phyloP scores from a whole-genome alignment of 2,113 vertebrate species.

The Xiphias gladius region DNA sequence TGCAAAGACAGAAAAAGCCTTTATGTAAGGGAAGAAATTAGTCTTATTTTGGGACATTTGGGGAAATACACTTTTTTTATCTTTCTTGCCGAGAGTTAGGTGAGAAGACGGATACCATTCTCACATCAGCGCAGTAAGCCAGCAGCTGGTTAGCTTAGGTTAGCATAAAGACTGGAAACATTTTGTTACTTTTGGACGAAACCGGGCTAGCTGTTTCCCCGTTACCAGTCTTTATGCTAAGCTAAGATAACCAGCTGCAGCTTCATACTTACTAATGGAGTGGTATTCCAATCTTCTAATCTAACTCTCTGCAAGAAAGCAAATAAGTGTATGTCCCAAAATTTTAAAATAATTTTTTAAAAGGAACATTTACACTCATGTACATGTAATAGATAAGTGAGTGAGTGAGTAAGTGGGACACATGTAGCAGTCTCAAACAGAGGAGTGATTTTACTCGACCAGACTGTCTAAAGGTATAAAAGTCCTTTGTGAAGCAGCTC shows the following conservation, averaged over 20 bases:
- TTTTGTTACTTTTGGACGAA: neutral
- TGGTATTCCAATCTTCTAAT: neutral
- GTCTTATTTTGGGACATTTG: neutral
- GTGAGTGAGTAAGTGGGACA: neutral
- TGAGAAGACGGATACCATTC: neutral
- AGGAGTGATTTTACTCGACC: constrained; percentile 31
- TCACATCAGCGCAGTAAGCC: neutral
- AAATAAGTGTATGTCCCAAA: neutral
- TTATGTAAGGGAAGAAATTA: neutral
- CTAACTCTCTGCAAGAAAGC: neutral
- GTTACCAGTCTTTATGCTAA: no score
- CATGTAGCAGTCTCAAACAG: constrained; percentile 12
- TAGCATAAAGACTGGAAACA: neutral
- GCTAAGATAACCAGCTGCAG: no score
- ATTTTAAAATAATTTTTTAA: neutral
- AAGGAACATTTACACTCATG: neutral
- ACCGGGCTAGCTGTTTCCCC: no score
- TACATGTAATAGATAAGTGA: neutral
- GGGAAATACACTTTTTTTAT: neutral
- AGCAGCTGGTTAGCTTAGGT: neutral
- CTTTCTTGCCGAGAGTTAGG: neutral
- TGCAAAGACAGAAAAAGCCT: constrained; percentile 4
- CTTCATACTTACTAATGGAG: no score
- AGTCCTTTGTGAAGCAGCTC: constrained; percentile 61
- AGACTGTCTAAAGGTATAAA: constrained; percentile 60